These are phyloP conservation scores for Acrocephalus scirpaceus DNA, from an alignment of 2,797 vertebrate species.

Conservation along the genomic window DNA sequence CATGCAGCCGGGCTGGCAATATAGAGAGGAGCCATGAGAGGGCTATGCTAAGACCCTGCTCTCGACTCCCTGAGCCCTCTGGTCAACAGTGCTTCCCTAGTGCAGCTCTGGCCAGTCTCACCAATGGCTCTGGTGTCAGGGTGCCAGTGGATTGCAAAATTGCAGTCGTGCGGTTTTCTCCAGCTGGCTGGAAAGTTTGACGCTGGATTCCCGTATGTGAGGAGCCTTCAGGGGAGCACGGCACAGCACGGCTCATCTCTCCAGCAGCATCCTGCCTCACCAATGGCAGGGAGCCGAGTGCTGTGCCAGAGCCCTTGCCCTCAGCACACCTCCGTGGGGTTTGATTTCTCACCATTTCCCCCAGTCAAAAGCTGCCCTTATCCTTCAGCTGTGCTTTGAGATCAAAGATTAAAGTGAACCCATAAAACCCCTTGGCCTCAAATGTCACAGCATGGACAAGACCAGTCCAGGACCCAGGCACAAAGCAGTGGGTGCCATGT, in stretches of 20 bases:
- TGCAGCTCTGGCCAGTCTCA: not conserved
- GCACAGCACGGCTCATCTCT: not conserved
- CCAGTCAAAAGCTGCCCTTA: not conserved
- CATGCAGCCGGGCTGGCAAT: rapidly evolving
- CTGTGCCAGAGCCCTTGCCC: not conserved
- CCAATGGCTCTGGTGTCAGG: not conserved
- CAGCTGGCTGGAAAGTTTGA: constrained; percentile 50
- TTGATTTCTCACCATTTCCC: not conserved
- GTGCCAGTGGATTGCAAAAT: not conserved
- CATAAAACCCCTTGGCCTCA: not conserved
- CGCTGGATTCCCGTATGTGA: constrained; percentile 17
- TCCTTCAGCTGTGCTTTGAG: rapidly evolving
- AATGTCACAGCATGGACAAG: rapidly evolving
- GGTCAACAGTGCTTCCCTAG: not conserved
- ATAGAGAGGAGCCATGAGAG: not conserved
- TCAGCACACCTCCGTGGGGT: rapidly evolving
- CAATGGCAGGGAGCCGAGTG: rapidly evolving
- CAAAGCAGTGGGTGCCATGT: not conserved
- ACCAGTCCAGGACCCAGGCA: not conserved
- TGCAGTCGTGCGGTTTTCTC: not conserved
- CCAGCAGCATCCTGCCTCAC: not conserved
- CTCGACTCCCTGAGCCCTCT: rapidly evolving
- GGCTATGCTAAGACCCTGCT: not conserved
- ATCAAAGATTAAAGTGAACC: not conserved
- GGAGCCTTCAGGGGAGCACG: constrained; percentile 12